Percentiles rank a stretch among this genome's conserved stretches.
Conservation (phyloP, 2,113 vertebrate genomes). For the Mormyrus lacerda region DNA sequence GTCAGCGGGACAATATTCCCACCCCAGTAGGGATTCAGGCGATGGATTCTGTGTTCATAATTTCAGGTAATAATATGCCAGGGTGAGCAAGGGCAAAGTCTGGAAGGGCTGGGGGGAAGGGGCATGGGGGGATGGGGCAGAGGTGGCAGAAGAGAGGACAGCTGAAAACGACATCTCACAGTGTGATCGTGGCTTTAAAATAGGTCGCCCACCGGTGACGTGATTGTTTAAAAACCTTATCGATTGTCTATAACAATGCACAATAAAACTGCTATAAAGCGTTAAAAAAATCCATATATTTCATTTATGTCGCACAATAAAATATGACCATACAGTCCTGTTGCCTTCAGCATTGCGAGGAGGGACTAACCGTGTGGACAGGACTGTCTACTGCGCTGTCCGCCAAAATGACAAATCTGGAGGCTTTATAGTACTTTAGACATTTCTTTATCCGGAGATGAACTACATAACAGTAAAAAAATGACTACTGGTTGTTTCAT, state of each 20-base stretch:
- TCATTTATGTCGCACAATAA: not conserved
- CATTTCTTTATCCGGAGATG: not conserved
- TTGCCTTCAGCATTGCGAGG: not conserved
- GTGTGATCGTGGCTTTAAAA: not conserved
- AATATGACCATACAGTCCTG: not conserved
- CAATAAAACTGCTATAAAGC: not conserved
- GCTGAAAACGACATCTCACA: not conserved
- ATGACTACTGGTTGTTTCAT: not conserved
- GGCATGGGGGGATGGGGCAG: not conserved
- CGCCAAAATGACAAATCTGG: not conserved
- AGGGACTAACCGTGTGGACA: not conserved
- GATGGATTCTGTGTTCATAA: not conserved
- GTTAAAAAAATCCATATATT: slow-evolving; percentile 3
- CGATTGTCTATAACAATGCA: not conserved
- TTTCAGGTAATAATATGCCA: slow-evolving; percentile 7
- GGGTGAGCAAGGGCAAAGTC: not conserved
- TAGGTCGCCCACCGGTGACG: not conserved
- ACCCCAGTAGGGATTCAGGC: not conserved
- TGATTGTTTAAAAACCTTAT: not conserved
- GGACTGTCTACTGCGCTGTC: not conserved
- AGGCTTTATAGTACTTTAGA: not conserved
- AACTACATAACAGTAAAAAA: not conserved
- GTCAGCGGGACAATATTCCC: slow-evolving; percentile 8
- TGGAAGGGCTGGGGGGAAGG: not conserved
- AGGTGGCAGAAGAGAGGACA: not conserved